Base-by-base conservation (phyloP, 1,140 invertebrate genomes). In the Hydropsyche tenuis region DNA sequence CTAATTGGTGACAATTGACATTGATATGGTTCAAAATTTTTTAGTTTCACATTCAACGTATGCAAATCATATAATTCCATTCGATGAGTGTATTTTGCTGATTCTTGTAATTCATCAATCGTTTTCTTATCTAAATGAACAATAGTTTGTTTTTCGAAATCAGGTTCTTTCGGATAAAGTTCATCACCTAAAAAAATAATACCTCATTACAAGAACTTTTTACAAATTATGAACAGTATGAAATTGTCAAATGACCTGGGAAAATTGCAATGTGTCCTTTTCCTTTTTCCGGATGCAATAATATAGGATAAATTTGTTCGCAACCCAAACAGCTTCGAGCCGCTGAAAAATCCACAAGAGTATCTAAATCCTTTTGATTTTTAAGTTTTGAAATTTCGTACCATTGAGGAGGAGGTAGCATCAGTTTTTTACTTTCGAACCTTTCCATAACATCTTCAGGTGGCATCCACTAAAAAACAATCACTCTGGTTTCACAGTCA, bases 391-490 rank as follows among this genome's bases (percentile, higher is more conserved):
- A 73, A 25, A 89, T 79, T 81, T 89, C 88, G 76, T 88, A 89
- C 70, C 82, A 80, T 78, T 90, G 89, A 4, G 89, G 88, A 1
- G 86, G 85, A n/a, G 84, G 83, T 45, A 89, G 75, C 73, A 73
- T 79, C 12, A 85, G 69, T 69, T 84, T 72, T 42, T 81, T 79
- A 0, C 71, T 48, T 12, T 81, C 46, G 37, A 80, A 79, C 18
- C 73, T 69, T 43, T 80, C 68, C 25, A 84, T 74, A 71, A 80
- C 82, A 18, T 82, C 81, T 75, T 82, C 80, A n/a, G 88, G 87
- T 0, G 79, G 79, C 23, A 79, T 80, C 89, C 88, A 89, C 88
- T 89, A 79, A 72, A 43, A 51, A 66, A 56, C n/a, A n/a, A n/a
- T n/a, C 43, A 30, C n/a, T n/a, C n/a, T n/a, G n/a, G n/a, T n/a